Percentiles rank a stretch among this genome's conserved stretches.
Evolutionary conservation across 2,888 invertebrate species (phyloP).

Genomic region (Dromius quadrimaculatus): DNA sequence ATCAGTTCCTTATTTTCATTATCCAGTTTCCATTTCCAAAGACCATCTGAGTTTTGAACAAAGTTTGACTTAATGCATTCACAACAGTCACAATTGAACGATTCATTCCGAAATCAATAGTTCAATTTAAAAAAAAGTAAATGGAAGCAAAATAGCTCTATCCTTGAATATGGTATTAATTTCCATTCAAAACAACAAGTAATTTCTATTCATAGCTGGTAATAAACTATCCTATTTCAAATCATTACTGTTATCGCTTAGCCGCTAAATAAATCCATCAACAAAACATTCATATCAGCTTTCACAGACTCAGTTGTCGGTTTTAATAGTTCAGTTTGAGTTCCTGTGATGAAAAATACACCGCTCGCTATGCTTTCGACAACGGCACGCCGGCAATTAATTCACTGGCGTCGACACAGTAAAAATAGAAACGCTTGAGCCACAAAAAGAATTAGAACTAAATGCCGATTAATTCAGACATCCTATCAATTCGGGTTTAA

Average conservation of each 20-base stretch:
- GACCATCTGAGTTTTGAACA: too few species aligned
- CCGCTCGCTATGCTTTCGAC: constrained; percentile 7
- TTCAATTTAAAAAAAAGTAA: too few species aligned
- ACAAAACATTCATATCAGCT: constrained; percentile 39
- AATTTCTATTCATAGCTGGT: constrained; percentile 18
- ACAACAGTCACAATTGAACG: too few species aligned
- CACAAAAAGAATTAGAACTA: constrained; percentile 6
- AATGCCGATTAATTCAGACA: constrained; percentile 37
- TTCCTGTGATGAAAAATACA: constrained; percentile 33
- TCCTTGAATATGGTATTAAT: constrained; percentile 1
- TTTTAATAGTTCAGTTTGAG: not conserved
- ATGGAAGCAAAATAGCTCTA: too few species aligned
- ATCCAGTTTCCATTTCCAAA: too few species aligned
- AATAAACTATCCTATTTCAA: constrained; percentile 29
- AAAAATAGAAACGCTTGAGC: constrained; percentile 20
- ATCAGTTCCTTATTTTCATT: too few species aligned
- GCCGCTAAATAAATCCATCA: constrained; percentile 36
- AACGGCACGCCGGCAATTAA: constrained; percentile 23
- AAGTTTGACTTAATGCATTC: too few species aligned
- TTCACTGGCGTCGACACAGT: constrained; percentile 23
- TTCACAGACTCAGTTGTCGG: constrained; percentile 10
- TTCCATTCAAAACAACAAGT: constrained; percentile 1
- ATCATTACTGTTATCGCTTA: constrained; percentile 36
- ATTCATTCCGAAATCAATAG: too few species aligned
- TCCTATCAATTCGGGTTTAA: constrained; percentile 22